Evolutionary conservation across 1,140 invertebrate genomes (phyloP).

Genomic region (Chironomus striatipennis): DNA sequence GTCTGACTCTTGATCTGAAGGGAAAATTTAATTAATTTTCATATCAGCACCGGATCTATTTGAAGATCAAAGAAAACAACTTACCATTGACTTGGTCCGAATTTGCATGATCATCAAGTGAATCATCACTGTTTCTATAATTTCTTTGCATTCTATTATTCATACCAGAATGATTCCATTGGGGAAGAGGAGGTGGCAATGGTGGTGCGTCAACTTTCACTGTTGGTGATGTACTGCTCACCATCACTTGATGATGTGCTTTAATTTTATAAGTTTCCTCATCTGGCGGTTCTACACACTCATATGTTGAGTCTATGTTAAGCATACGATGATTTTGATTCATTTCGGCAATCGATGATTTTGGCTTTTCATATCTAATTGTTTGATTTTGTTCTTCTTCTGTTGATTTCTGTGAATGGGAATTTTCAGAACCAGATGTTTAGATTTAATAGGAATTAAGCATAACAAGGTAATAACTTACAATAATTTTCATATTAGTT

Average conservation of each 20-base stretch:
- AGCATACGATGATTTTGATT: not conserved
- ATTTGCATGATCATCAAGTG: not conserved
- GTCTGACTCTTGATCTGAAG: slow-evolving; percentile 33
- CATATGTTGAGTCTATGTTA: slow-evolving; percentile 32
- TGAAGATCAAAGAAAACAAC: too few species aligned
- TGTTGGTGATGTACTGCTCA: not conserved
- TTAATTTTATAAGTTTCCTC: slow-evolving; percentile 38
- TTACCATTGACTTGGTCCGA: not conserved
- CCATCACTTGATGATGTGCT: slow-evolving; percentile 33
- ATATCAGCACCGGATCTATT: not conserved
- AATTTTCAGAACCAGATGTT: slow-evolving; percentile 27
- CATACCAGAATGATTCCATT: slow-evolving; percentile 32
- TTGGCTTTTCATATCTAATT: slow-evolving; percentile 30
- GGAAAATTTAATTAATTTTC: not conserved
- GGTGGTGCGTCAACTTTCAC: slow-evolving; percentile 40
- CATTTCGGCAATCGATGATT: slow-evolving; percentile 32
- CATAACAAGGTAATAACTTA: not conserved
- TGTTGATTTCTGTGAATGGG: not conserved
- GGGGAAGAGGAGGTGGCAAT: slow-evolving; percentile 53
- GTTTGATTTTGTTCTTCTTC: slow-evolving; percentile 4
- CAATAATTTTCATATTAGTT: slow-evolving; percentile 36
- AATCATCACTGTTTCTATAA: slow-evolving; percentile 24
- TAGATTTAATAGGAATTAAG: slow-evolving; percentile 30
- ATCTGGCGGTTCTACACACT: slow-evolving; percentile 40
- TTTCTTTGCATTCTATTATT: slow-evolving; percentile 24